Conservation (phyloP, 1,140 invertebrate species). For the Pseudomyrmex pallidus region DNA sequence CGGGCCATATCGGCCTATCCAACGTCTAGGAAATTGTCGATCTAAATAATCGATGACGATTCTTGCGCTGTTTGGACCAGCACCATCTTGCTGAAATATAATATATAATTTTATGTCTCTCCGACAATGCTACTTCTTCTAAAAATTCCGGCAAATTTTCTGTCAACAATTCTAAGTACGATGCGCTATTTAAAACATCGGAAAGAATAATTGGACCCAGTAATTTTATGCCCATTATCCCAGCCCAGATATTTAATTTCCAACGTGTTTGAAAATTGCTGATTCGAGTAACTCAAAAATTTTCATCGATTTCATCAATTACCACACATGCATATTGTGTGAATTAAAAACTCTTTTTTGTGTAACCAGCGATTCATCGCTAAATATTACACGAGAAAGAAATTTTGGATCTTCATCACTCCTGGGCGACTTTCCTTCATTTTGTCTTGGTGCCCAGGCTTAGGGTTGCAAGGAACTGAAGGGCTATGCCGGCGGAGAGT, state of each 20-base stretch:
- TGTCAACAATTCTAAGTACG: neutral
- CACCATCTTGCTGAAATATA: neutral
- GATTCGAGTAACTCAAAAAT: neutral
- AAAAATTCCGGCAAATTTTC: neutral
- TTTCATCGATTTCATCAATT: too few relatives aligned
- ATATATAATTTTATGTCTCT: neutral
- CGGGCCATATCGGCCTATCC: neutral
- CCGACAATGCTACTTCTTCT: neutral
- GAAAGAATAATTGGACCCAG: neutral
- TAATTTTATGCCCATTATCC: neutral
- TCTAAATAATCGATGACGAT: neutral
- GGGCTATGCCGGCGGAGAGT: too few relatives aligned
- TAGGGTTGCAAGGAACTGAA: too few relatives aligned
- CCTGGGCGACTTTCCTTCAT: too few relatives aligned
- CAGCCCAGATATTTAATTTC: neutral
- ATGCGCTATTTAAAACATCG: neutral
- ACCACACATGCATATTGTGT: constrained; percentile 1
- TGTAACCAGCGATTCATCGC: constrained; percentile 7
- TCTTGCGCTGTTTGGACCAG: neutral
- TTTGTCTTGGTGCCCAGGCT: too few relatives aligned
- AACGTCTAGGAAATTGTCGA: neutral
- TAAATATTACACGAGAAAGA: neutral
- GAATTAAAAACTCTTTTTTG: neutral
- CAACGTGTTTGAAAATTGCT: neutral
- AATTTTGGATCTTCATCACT: neutral